Conservation (phyloP, 2,888 invertebrate genomes). For the Emmelina monodactyla region DNA sequence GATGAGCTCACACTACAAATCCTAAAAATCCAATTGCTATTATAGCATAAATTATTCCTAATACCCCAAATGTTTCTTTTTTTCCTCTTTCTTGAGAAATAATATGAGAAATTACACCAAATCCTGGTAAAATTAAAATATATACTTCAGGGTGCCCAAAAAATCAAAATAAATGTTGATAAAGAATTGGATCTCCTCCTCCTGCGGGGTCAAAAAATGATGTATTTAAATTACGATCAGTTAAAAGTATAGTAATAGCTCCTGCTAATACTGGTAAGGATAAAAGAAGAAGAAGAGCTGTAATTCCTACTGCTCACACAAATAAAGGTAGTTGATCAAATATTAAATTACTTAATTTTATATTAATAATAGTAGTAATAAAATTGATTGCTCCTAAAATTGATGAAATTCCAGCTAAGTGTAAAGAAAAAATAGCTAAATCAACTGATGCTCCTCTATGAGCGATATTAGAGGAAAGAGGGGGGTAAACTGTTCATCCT, state of each 20-base stretch:
- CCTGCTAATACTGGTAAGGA: constrained; percentile 80
- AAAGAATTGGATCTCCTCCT: constrained; percentile 82
- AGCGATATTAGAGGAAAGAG: constrained; percentile 68
- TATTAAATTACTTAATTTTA: constrained; percentile 66
- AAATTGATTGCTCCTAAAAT: constrained; percentile 83
- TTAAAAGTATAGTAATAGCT: constrained; percentile 80
- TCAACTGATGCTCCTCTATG: constrained; percentile 76
- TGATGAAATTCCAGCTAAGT: constrained; percentile 76
- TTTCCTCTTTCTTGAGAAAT: constrained; percentile 77
- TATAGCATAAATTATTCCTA: constrained; percentile 88
- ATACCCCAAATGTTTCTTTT: constrained; percentile 74
- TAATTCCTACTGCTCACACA: constrained; percentile 72
- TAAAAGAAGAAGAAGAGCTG: constrained; percentile 64
- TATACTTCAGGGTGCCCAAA: constrained; percentile 90
- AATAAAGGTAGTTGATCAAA: constrained; percentile 75
- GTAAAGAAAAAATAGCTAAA: constrained; percentile 78
- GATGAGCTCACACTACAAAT: constrained; percentile 86
- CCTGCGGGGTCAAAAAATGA: constrained; percentile 83
- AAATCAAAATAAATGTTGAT: constrained; percentile 88
- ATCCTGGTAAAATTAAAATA: constrained; percentile 84
- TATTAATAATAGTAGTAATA: constrained; percentile 79
- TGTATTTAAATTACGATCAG: constrained; percentile 82
- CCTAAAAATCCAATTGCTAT: constrained; percentile 81
- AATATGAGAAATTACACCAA: constrained; percentile 83
- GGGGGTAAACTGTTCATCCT: constrained; percentile 82